A percentile compares a stretch with the other conserved stretches of the same genome.
Evolutionary conservation across 2,888 invertebrate genomes (phyloP).

Genomic region (Chrysolina oricalcia): DNA sequence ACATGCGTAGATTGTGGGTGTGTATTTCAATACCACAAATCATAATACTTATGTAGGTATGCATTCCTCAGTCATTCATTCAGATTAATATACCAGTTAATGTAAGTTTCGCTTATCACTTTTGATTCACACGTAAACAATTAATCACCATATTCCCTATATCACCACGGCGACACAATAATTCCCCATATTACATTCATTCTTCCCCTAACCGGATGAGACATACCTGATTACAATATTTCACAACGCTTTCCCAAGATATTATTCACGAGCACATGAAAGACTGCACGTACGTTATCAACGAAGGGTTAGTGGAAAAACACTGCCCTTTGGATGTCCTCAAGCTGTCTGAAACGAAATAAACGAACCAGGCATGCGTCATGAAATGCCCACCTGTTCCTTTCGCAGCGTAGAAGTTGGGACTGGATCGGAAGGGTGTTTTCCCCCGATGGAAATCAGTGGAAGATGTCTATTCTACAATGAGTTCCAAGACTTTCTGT

Average conservation of each 20-base stretch:
- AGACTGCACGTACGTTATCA: conserved; percentile 29
- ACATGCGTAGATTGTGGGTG: no score
- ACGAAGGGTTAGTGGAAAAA: conserved; percentile 19
- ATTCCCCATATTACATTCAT: neutral
- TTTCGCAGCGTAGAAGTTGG: conserved; percentile 17
- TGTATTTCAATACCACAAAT: no score
- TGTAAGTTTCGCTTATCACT: no score
- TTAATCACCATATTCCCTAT: neutral
- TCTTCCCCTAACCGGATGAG: neutral
- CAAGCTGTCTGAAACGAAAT: conserved; percentile 36
- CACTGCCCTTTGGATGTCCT: conserved; percentile 51
- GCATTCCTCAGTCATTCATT: no score
- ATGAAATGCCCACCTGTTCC: conserved; percentile 43
- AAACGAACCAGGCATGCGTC: conserved; percentile 47
- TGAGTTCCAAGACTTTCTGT: no score
- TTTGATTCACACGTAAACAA: no score
- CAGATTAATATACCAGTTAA: no score
- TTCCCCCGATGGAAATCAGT: neutral
- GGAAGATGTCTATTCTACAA: neutral
- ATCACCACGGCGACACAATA: neutral
- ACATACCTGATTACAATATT: conserved; percentile 18
- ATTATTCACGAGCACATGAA: conserved; percentile 1
- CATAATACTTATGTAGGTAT: no score
- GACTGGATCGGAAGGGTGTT: conserved; percentile 8
- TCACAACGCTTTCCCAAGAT: neutral